Evolutionary conservation across 2,888 invertebrate genomes (phyloP), one percentile per base, ranked within the genome.

Genomic region (Patella depressa): DNA sequence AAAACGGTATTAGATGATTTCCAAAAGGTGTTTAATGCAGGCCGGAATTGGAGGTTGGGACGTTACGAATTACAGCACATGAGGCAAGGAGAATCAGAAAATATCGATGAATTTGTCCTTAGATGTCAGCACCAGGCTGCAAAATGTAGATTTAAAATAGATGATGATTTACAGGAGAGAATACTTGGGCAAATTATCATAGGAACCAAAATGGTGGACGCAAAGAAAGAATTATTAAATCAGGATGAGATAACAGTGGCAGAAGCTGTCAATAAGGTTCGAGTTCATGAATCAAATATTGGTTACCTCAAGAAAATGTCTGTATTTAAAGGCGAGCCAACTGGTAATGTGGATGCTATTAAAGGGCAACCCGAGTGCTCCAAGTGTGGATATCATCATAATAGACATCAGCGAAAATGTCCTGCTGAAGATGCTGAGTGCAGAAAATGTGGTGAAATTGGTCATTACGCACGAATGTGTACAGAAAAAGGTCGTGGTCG

Each of bases 271-370:
- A 65, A 65, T 19, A 65, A 19, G 19, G 65, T 65, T 24, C n/a
- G 65, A 65, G 19, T 65, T 65, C 65, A 65, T 3, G 65, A 65
- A 65, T n/a, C 65, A 65, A 65, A 65, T 19, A 65, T 65, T 19
- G 65, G 19, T 0, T 65, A 65, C 65, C 65, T 65, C 2, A 65
- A 65, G 65, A 65, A 65, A 65, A 65, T 65, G 65, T 59, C 15
- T n/a, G n/a, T 19, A 17, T 59, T 59, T 59, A 59, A 19, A 9
- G 59, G 59, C n/a, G 65, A 65, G 24, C 24, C 34, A 34, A 34
- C 11, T 24, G 19, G 24, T 9, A 65, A 65, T 17, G 65, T 65
- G 19, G 65, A 17, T 19, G 15, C 15, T n/a, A 19, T 59, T 19
- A 59, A 59, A 9, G 19, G 19, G 59, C 17, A 65, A 24, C 24